Conservation (phyloP, 2,113 vertebrate species). For the Micronycteris hirsuta region DNA sequence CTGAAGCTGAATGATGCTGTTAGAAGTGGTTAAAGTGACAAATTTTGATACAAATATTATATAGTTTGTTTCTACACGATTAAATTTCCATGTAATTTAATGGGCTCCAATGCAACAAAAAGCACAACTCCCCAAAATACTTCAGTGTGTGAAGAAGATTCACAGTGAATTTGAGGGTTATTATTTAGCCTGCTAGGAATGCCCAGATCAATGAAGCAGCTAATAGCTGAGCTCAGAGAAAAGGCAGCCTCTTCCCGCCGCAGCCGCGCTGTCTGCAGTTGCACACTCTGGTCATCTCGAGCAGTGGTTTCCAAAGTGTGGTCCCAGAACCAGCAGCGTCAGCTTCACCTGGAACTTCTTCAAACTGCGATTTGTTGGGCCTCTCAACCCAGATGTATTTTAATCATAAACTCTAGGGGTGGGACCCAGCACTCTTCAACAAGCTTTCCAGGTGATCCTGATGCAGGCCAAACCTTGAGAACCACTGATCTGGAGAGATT, state of each 20-base stretch:
- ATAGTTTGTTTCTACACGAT: neutral
- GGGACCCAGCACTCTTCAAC: neutral
- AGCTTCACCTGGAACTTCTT: neutral
- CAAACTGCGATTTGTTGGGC: neutral
- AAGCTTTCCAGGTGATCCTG: neutral
- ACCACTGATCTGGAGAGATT: neutral
- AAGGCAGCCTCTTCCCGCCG: neutral
- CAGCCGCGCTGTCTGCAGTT: too few species aligned
- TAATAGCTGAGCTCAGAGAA: neutral
- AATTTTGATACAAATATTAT: neutral
- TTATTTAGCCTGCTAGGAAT: neutral
- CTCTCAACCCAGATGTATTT: neutral
- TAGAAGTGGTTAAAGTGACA: neutral
- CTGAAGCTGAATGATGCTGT: neutral
- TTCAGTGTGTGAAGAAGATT: neutral
- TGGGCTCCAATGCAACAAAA: neutral
- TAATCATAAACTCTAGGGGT: neutral
- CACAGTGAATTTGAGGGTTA: neutral
- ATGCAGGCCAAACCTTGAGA: neutral
- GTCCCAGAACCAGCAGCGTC: neutral
- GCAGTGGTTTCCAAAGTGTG: neutral
- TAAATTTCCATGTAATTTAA: slow-evolving; percentile 7
- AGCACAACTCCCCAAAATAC: neutral
- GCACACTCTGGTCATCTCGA: neutral
- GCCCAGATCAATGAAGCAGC: neutral